Evolutionary conservation across 1,140 invertebrate genomes (phyloP).

Genomic region (Drosophila nannoptera): DNA sequence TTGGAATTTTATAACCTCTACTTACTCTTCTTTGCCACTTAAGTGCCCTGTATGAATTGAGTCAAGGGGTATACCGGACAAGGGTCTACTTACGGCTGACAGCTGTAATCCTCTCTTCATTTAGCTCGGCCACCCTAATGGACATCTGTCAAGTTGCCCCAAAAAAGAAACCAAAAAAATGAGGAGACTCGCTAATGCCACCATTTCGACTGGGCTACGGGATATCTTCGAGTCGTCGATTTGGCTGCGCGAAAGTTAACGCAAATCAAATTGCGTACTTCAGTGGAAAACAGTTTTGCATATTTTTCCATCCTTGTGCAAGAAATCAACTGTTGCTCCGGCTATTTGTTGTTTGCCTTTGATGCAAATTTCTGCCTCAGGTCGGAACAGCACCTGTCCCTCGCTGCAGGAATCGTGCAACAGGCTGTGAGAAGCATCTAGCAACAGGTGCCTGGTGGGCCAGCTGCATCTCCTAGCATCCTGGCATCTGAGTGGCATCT

Average conservation of each 20-base stretch:
- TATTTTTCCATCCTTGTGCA: conserved; percentile 8
- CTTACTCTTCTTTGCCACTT: too few species aligned
- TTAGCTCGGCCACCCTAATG: not conserved
- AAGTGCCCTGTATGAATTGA: not conserved
- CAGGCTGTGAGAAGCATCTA: conserved; percentile 29
- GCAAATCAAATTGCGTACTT: conserved; percentile 30
- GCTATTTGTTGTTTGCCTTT: not conserved
- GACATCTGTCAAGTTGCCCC: not conserved
- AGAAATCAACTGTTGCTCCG: conserved; percentile 25
- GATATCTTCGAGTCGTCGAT: not conserved
- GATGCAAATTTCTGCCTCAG: conserved; percentile 8
- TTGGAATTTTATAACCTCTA: too few species aligned
- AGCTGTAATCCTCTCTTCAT: not conserved
- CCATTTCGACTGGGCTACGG: not conserved
- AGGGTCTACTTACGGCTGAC: not conserved
- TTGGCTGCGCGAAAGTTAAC: not conserved
- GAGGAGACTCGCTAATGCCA: not conserved
- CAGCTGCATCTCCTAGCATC: conserved; percentile 15
- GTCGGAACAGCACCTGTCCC: not conserved
- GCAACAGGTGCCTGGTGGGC: conserved; percentile 36
- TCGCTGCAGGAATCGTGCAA: conserved; percentile 47
- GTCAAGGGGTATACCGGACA: not conserved
- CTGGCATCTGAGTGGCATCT: conserved; percentile 22
- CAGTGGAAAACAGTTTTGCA: conserved; percentile 11
- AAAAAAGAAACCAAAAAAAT: not conserved